These are phyloP conservation scores for Lemur catta DNA, from an alignment of 2,797 vertebrate species.

Conservation along the genomic window DNA sequence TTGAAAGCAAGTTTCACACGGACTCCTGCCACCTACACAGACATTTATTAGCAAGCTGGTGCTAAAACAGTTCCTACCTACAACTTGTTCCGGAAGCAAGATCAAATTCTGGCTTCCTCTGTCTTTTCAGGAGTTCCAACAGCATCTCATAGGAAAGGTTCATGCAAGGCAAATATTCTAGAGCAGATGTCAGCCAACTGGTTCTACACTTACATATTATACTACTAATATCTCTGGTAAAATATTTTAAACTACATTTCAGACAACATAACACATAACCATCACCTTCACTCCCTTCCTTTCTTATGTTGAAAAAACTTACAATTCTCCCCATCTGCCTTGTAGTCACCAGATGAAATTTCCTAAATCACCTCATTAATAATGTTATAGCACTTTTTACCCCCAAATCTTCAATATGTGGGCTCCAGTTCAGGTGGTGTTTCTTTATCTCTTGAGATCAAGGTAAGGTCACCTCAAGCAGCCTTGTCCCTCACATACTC, in stretches of 20 bases:
- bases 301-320: not conserved
- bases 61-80: not conserved
- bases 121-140: not conserved
- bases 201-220: not conserved
- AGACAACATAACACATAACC: not conserved
- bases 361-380: not conserved
- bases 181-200: not conserved
- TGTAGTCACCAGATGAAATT: not conserved
- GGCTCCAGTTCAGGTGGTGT: not conserved
- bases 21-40: not conserved
- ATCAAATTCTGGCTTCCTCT: not conserved
- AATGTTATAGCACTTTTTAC: not conserved
- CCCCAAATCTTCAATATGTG: not conserved
- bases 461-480: not conserved
- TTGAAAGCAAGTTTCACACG: not conserved
- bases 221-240: not conserved
- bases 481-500: not conserved
- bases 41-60: not conserved
- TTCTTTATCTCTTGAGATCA: not conserved
- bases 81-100: not conserved
- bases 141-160: not conserved
- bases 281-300: not conserved
- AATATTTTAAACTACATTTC: not conserved
- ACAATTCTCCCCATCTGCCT: not conserved
- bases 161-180: not conserved